Conservation (phyloP, 2,888 invertebrate species). For the Dasypogon diadema region DNA sequence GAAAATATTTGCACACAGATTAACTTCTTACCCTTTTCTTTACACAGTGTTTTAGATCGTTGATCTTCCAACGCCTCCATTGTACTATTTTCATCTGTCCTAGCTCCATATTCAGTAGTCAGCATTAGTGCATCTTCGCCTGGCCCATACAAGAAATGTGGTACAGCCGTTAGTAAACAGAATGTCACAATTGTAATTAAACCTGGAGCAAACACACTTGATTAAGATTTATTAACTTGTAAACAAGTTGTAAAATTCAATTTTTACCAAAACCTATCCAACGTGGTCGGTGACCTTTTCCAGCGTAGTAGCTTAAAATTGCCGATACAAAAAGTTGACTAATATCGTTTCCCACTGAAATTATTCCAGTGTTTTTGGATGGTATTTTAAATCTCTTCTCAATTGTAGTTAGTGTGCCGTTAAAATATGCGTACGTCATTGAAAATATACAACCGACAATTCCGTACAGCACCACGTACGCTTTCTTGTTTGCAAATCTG, state of each 20-base stretch:
- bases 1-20: neutral
- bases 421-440: conserved; percentile 79
- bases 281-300: conserved; percentile 78
- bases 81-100: conserved; percentile 59
- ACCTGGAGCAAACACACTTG: conserved; percentile 60
- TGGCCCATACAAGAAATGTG: conserved; percentile 78
- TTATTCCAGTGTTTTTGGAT: conserved; percentile 78
- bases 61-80: conserved; percentile 69
- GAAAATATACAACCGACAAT: conserved; percentile 77
- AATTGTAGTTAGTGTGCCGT: conserved; percentile 80
- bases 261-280: conserved; percentile 75
- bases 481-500: conserved; percentile 69
- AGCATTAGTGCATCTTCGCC: conserved; percentile 75
- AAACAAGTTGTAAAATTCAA: neutral
- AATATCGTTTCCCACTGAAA: conserved; percentile 81
- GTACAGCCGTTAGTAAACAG: conserved; percentile 76
- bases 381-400: conserved; percentile 81
- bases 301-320: conserved; percentile 77
- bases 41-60: conserved; percentile 72
- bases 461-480: conserved; percentile 74
- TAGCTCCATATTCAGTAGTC: conserved; percentile 73
- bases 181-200: conserved; percentile 74
- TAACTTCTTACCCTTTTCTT: conserved; percentile 63
- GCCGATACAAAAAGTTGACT: conserved; percentile 78
- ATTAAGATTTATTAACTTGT: neutral